phyloP scores from a whole-genome alignment of 2,113 vertebrate species.

The Apteryx owenii region DNA sequence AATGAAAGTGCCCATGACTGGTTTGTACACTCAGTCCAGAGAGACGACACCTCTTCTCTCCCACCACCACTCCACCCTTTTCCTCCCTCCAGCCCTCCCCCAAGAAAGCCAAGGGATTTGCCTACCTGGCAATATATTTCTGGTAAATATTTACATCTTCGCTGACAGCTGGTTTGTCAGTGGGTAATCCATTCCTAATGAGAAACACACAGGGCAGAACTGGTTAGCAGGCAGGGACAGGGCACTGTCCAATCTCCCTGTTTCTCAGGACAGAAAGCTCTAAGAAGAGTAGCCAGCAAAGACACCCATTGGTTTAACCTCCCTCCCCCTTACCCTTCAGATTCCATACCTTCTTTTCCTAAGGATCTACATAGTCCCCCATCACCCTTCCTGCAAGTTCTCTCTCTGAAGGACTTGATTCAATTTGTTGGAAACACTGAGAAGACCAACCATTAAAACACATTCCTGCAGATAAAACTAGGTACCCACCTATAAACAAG shows the following conservation, averaged over 20 bases:
- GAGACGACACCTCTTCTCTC: conserved; percentile 35
- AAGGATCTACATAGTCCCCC: background rate
- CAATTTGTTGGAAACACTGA: background rate
- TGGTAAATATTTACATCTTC: conserved; percentile 99
- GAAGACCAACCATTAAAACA: background rate
- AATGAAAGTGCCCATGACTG: conserved; percentile 3
- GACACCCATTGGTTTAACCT: background rate
- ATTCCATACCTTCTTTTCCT: background rate
- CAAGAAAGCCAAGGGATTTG: conserved; percentile 72
- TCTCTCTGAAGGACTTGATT: background rate
- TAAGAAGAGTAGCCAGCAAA: background rate
- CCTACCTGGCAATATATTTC: conserved; percentile 99
- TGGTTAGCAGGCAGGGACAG: conserved; percentile 67
- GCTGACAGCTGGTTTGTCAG: conserved; percentile 92
- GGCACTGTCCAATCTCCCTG: background rate
- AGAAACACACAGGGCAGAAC: conserved; percentile 83
- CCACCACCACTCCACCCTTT: conserved; percentile 15
- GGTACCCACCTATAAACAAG: background rate
- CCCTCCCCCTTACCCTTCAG: background rate
- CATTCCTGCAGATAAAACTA: background rate
- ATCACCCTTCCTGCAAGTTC: background rate
- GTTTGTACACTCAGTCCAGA: conserved; percentile 1
- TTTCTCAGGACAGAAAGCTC: background rate
- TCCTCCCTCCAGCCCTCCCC: conserved; percentile 24
- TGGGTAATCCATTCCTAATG: conserved; percentile 96